These are phyloP conservation scores for Euplagia quadripunctaria DNA, from an alignment of 2,888 invertebrate genomes.

Conservation along the genomic window DNA sequence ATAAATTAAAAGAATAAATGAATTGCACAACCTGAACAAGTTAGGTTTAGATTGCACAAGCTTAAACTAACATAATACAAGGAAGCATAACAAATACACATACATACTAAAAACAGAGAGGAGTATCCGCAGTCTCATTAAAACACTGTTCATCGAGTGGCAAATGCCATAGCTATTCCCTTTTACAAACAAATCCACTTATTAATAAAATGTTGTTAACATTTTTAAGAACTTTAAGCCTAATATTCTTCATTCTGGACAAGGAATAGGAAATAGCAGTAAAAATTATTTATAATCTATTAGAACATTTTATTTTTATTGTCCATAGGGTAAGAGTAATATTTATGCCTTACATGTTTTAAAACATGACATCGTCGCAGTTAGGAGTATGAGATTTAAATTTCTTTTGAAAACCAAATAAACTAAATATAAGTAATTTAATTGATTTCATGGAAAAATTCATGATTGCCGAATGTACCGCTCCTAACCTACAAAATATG, in stretches of 20 bases:
- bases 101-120: too few relatives aligned
- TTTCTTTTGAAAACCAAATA: not conserved
- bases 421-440: not conserved
- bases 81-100: not conserved
- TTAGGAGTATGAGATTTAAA: not conserved
- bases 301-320: too few relatives aligned
- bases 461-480: slow-evolving; percentile 30
- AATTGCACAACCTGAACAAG: too few relatives aligned
- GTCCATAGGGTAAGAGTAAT: too few relatives aligned
- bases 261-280: not conserved
- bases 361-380: slow-evolving; percentile 6
- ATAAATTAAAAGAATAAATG: too few relatives aligned
- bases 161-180: too few relatives aligned
- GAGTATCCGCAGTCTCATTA: too few relatives aligned
- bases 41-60: too few relatives aligned
- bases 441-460: not conserved
- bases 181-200: too few relatives aligned
- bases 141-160: not conserved
- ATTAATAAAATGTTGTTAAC: not conserved
- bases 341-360: not conserved
- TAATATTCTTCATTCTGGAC: not conserved
- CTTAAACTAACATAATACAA: too few relatives aligned
- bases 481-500: slow-evolving; percentile 58
- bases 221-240: not conserved
- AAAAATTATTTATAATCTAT: too few relatives aligned